phyloP scores from a whole-genome alignment of 1,140 invertebrate genomes.

The Caenorhabditis brenneri region DNA sequence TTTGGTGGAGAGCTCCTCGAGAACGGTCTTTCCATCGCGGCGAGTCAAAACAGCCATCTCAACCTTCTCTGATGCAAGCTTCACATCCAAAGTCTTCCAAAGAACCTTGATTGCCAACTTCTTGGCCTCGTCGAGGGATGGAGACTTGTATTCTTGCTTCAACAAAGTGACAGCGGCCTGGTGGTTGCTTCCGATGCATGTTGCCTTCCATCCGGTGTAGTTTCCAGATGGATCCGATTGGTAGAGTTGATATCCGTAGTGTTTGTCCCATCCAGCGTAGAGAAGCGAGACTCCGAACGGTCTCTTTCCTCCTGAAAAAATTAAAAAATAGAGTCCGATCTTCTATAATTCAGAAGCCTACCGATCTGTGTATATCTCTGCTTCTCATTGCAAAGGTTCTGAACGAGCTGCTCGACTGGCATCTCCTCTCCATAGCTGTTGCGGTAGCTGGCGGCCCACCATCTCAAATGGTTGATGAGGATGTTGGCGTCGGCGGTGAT shows the following conservation, averaged over 20 bases:
- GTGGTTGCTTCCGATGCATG: conserved; percentile 98
- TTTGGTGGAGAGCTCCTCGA: conserved; percentile 80
- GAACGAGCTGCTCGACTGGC: conserved; percentile 96
- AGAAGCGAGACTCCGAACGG: conserved; percentile 98
- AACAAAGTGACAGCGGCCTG: conserved; percentile 89
- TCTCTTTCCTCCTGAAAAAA: conserved; percentile 77
- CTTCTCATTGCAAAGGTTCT: conserved; percentile 95
- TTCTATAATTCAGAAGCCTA: conserved; percentile 75
- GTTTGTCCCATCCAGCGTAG: conserved; percentile 99
- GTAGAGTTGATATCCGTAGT: conserved; percentile 97
- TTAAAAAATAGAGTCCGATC: not conserved
- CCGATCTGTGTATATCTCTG: conserved; percentile 99
- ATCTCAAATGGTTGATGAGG: conserved; percentile 90
- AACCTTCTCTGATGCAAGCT: conserved; percentile 70
- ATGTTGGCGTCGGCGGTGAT: conserved; percentile 99
- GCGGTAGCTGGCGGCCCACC: conserved; percentile 64
- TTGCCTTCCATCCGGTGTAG: conserved; percentile 99
- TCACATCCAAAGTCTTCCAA: conserved; percentile 90
- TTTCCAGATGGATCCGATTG: conserved; percentile 99
- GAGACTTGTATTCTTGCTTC: conserved; percentile 86
- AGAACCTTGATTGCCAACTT: conserved; percentile 89
- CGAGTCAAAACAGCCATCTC: conserved; percentile 73
- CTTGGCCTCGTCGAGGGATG: conserved; percentile 78
- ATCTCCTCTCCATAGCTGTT: conserved; percentile 87
- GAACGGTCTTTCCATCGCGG: conserved; percentile 82